A percentile compares a stretch with the other conserved stretches of the same genome.
Conservation (phyloP, 2,797 vertebrate species). For the Myotis pilosus region DNA sequence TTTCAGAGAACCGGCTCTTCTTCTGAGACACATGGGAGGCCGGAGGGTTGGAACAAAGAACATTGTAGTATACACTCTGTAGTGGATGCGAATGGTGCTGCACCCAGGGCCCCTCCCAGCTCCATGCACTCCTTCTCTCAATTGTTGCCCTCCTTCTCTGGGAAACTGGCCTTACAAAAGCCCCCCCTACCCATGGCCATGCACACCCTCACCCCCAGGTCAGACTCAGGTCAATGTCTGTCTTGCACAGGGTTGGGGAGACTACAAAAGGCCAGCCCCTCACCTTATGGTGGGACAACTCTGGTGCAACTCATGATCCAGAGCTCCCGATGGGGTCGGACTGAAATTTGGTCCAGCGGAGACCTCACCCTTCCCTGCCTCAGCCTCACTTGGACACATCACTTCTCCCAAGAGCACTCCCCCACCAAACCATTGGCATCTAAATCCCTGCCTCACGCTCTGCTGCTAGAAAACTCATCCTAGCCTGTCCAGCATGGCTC, state of each 20-base stretch:
- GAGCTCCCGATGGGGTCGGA: neutral
- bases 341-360: neutral
- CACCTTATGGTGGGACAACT: neutral
- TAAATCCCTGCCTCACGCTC: neutral
- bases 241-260: neutral
- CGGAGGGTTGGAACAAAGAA: neutral
- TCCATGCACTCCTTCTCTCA: neutral
- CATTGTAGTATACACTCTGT: rapidly evolving
- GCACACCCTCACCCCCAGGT: neutral
- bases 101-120: neutral
- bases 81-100: rapidly evolving
- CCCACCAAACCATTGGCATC: rapidly evolving
- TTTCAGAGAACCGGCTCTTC: neutral
- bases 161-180: neutral
- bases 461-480: neutral
- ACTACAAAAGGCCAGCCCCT: neutral
- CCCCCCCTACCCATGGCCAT: neutral
- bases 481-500: no score
- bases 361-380: neutral
- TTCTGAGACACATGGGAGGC: neutral
- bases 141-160: neutral
- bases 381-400: neutral
- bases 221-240: neutral
- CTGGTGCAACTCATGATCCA: neutral
- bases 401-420: neutral